phyloP scores from a whole-genome alignment of 2,797 vertebrate species.

The Neosilurus mollespiculum region DNA sequence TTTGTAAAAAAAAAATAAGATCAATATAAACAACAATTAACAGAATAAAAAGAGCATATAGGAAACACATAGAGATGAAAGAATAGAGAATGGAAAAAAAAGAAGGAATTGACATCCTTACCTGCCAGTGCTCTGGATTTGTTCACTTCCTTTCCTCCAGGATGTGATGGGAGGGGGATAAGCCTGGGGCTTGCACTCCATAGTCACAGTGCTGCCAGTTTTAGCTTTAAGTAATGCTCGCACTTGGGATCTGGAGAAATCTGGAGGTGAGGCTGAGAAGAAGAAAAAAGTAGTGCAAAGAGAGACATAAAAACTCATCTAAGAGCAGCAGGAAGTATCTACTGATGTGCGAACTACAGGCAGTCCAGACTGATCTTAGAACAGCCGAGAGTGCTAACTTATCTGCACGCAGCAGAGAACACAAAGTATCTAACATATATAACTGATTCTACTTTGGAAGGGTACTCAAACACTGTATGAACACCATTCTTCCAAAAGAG shows the following conservation, averaged over 20 bases:
- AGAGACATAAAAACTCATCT: background rate
- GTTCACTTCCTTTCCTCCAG: slow-evolving; percentile 90
- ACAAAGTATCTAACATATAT: background rate
- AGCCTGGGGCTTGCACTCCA: slow-evolving; percentile 91
- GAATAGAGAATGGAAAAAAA: background rate
- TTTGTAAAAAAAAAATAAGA: too few relatives aligned
- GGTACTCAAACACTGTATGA: background rate
- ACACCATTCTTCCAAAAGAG: background rate
- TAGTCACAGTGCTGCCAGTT: slow-evolving; percentile 82
- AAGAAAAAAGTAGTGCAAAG: background rate
- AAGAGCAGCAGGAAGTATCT: background rate
- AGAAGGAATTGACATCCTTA: slow-evolving; percentile 57
- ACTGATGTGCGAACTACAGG: background rate
- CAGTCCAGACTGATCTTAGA: background rate
- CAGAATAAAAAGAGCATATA: background rate
- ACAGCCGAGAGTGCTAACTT: background rate
- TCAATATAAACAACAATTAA: background rate
- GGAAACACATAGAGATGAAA: background rate
- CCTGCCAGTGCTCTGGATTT: slow-evolving; percentile 85
- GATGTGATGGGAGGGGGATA: slow-evolving; percentile 83
- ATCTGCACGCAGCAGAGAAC: background rate
- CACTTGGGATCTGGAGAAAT: slow-evolving; percentile 89
- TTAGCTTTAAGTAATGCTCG: slow-evolving; percentile 86
- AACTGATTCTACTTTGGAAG: background rate
- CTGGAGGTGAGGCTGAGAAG: slow-evolving; percentile 85